Evolutionary conservation across 2,888 invertebrate species (phyloP).

Genomic region (Automeris io): DNA sequence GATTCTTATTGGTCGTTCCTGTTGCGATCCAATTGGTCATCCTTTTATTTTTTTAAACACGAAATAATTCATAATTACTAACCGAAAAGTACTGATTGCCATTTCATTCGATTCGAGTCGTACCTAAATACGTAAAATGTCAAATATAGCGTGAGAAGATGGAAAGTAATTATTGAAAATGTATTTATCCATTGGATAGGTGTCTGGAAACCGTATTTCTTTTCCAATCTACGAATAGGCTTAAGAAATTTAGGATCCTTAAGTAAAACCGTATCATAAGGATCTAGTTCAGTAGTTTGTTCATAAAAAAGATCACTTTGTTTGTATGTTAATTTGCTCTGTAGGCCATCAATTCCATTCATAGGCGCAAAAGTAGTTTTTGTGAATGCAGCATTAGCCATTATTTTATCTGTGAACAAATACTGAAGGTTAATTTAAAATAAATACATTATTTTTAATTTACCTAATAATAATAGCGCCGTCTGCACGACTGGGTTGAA

Average conservation of each 20-base stretch:
- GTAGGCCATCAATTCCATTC: constrained; percentile 14
- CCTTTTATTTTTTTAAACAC: not conserved
- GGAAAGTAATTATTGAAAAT: constrained; percentile 66
- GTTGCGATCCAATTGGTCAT: not conserved
- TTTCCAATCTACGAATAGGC: constrained; percentile 48
- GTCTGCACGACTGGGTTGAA: no score
- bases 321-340: constrained; percentile 17
- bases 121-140: constrained; percentile 30
- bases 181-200: constrained; percentile 81
- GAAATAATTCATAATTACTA: constrained; percentile 46
- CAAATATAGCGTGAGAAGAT: constrained; percentile 49
- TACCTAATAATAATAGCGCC: no score
- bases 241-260: constrained; percentile 36
- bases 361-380: constrained; percentile 23
- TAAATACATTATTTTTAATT: constrained; percentile 1
- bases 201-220: constrained; percentile 67
- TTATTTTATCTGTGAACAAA: constrained; percentile 22
- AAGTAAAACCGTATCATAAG: constrained; percentile 36
- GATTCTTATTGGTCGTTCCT: no score
- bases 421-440: not conserved
- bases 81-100: constrained; percentile 77
- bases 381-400: constrained; percentile 32
- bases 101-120: constrained; percentile 23
- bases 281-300: not conserved
- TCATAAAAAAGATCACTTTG: not conserved